Conservation (phyloP, 2,797 vertebrate species). For the Columba guinea region DNA sequence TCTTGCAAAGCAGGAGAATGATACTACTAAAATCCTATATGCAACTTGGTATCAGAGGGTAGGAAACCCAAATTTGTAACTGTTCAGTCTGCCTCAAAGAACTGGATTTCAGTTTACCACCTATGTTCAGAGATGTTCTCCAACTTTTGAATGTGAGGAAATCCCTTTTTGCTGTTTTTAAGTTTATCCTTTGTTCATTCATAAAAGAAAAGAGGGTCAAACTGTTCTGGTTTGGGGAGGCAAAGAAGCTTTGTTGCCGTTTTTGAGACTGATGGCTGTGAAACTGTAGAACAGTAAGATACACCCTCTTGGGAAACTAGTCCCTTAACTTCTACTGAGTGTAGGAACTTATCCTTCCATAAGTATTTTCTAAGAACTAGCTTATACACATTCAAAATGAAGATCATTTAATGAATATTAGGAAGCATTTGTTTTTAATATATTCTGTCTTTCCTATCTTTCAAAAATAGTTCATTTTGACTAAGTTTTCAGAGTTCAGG, state of each 20-base stretch:
- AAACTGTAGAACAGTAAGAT: not conserved
- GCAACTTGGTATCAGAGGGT: not conserved
- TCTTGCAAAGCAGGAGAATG: not conserved
- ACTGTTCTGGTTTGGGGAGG: not conserved
- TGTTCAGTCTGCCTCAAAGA: not conserved
- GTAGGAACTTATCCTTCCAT: not conserved
- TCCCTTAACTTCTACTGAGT: not conserved
- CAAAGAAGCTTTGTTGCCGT: not conserved
- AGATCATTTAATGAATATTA: not conserved
- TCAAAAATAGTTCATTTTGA: not conserved
- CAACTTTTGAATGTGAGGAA: not conserved
- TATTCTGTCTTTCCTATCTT: not conserved
- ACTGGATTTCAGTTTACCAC: not conserved
- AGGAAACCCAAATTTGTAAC: not conserved
- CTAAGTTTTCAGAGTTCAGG: not conserved
- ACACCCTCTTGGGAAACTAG: not conserved
- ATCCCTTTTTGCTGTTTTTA: not conserved
- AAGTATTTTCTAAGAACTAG: not conserved
- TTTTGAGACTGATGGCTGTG: not conserved
- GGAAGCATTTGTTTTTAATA: not conserved
- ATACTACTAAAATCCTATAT: not conserved
- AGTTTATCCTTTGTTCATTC: not conserved
- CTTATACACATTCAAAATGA: not conserved
- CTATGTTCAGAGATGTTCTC: not conserved
- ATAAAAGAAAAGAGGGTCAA: not conserved